Evolutionary conservation across 2,797 vertebrate genomes (phyloP), one percentile per base, ranked within the genome.

Genomic region (Sebastes iracundus): DNA sequence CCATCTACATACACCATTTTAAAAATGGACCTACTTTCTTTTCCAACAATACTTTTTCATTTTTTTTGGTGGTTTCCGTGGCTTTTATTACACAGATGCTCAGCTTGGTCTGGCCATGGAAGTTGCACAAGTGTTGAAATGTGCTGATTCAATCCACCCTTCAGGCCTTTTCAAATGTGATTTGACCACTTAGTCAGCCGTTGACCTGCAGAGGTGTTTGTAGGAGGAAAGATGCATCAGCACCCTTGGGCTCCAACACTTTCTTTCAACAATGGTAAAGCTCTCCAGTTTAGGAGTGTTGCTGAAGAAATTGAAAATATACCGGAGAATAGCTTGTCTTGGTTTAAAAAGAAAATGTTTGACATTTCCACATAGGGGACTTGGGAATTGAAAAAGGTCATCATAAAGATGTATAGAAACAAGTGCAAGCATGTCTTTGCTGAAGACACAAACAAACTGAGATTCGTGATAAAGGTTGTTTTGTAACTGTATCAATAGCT

Each of bases 171-270:
- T 66, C 62, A 72, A 53, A 27, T 82, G 16, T 52, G 60, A 80
- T 68, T 82, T 72, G 22, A 77, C 53, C 79, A 82, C 72, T 83
- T 61, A 79, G 67, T 85, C 73, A 72, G 56, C 74, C 62, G 71
- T 75, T 79, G 83, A 84, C 85, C 79, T 73, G 72, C 66, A 70
- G 62, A 53, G 72, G 62, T 65, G 72, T 84, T 23, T 82, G 79
- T 62, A 25, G 53, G 75, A 82, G 62, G 35, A 78, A 60, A 80
- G 64, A 62, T 65, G 38, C 59, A 78, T 77, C 64, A 72, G 56
- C 33, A 72, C 52, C 61, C 61, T 55, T 27, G n/a, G 56, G 79
- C 70, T 73, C 46, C 52, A 53, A 75, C 11, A 22, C 62, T 55
- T 83, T 72, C 20, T 56, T 71, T 65, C 23, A 71, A 84, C 56